Conservation (phyloP, 2,797 vertebrate genomes). For the Amniataba percoides region DNA sequence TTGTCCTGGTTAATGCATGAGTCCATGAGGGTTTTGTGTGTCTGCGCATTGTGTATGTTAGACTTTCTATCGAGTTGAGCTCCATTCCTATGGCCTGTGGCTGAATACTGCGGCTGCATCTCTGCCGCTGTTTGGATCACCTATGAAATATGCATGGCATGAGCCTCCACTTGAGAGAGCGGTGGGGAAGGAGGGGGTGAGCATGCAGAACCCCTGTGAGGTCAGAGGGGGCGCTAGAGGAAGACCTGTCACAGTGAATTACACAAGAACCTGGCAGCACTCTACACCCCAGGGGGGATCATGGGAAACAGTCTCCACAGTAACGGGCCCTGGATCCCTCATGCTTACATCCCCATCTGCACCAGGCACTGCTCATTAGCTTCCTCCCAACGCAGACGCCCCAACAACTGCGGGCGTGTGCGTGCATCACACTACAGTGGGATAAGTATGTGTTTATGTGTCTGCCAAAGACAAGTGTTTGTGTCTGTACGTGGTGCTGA, state of each 20-base stretch:
- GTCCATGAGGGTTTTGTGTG: constrained; percentile 11
- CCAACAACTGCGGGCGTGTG: constrained; percentile 21
- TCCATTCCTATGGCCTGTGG: constrained; percentile 55
- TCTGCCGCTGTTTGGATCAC: constrained; percentile 54
- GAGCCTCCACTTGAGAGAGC: constrained; percentile 61
- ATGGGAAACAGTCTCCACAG: constrained; percentile 58
- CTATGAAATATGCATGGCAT: constrained; percentile 80
- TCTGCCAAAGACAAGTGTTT: constrained; percentile 8
- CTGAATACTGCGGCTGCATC: constrained; percentile 51
- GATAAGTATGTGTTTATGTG: constrained; percentile 20
- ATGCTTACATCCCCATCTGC: constrained; percentile 30
- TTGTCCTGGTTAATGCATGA: constrained; percentile 27
- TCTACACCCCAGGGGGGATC: constrained; percentile 43
- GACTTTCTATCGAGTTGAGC: constrained; percentile 37
- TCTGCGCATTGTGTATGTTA: constrained; percentile 25
- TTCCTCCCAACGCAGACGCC: constrained; percentile 41
- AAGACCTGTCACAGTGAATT: constrained; percentile 67
- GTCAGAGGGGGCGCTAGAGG: constrained; percentile 65
- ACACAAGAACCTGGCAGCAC: constrained; percentile 42
- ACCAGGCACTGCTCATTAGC: constrained; percentile 59
- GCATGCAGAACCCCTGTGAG: constrained; percentile 32
- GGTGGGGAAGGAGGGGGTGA: not conserved
- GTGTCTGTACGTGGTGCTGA: constrained; percentile 4
- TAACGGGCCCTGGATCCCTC: constrained; percentile 38
- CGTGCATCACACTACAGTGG: not conserved